Evolutionary conservation across 35 echinoderm and acorn worm genomes (phyloP).

Genomic region (Holothuria glaberrima): DNA sequence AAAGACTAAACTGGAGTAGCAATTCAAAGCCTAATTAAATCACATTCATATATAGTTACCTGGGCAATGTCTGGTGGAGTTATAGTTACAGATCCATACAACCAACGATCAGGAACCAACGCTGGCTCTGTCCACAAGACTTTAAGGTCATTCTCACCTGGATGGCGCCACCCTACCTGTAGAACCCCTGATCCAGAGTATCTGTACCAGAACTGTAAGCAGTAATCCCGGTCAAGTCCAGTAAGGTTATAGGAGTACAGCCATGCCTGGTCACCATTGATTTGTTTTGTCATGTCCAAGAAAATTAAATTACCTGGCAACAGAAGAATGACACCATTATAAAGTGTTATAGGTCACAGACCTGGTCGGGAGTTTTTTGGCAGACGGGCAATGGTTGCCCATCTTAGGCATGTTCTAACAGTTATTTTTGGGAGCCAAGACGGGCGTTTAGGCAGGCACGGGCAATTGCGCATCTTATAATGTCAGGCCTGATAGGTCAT

Average conservation of each 20-base stretch:
- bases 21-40: no score
- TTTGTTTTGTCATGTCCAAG: not conserved
- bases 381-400: no score
- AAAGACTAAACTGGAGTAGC: no score
- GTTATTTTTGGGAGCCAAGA: no score
- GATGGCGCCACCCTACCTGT: slow-evolving; percentile 35
- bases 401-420: no score
- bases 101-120: not conserved
- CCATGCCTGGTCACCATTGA: slow-evolving; percentile 47
- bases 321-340: no score
- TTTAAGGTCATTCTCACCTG: not conserved
- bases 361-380: no score
- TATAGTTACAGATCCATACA: slow-evolving; percentile 28
- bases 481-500: no score
- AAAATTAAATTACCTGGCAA: slow-evolving; percentile 13
- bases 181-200: slow-evolving; percentile 39
- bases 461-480: no score
- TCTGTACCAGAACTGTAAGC: slow-evolving; percentile 39
- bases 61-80: slow-evolving; percentile 28
- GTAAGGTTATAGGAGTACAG: slow-evolving; percentile 48
- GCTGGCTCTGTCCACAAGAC: slow-evolving; percentile 25
- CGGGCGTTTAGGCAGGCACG: no score
- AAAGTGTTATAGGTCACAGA: no score
- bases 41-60: not conserved
- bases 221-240: not conserved